Evolutionary conservation across 2,113 vertebrate species (phyloP).

Genomic region (Asarcornis scutulata): DNA sequence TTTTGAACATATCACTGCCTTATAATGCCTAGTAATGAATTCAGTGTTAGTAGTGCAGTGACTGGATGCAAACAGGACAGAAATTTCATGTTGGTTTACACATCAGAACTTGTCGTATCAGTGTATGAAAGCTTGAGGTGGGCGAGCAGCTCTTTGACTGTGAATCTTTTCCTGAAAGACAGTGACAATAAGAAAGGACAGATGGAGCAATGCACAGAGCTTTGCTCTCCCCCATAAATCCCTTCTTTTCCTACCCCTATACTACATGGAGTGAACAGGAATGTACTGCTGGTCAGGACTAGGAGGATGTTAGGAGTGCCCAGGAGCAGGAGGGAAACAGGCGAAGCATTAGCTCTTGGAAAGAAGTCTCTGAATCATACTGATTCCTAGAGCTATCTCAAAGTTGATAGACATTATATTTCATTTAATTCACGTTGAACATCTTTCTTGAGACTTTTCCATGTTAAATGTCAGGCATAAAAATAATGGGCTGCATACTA

Average conservation of each 20-base stretch:
- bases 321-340: accelerated
- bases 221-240: neutral
- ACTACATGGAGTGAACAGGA: neutral
- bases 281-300: neutral
- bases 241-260: neutral
- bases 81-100: neutral
- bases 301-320: neutral
- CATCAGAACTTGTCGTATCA: neutral
- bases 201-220: neutral
- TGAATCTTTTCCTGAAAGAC: neutral
- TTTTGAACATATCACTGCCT: neutral
- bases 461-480: accelerated
- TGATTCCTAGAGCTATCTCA: neutral
- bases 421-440: neutral
- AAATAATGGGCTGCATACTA: neutral
- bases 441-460: neutral
- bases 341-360: neutral
- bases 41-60: neutral
- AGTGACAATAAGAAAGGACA: neutral
- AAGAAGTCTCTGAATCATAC: neutral
- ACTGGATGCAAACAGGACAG: neutral
- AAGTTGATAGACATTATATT: neutral
- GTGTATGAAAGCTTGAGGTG: neutral
- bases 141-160: neutral
- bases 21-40: neutral